phyloP scores from a whole-genome alignment of 2,113 vertebrate genomes.

The Anolis carolinensis region DNA sequence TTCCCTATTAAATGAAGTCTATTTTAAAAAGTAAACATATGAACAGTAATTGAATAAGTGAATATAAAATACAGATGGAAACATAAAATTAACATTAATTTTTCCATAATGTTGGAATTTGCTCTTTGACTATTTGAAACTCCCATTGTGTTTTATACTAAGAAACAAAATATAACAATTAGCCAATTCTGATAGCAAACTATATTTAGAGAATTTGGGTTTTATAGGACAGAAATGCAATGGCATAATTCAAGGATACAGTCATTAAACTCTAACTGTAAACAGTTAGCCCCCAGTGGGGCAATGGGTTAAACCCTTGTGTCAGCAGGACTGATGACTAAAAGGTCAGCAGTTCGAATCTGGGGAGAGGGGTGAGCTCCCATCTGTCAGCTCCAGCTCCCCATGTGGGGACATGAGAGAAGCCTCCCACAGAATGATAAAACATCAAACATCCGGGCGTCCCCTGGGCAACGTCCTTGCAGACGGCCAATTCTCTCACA shows the following conservation, averaged over 20 bases:
- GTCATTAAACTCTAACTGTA: constrained; percentile 12
- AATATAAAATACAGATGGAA: constrained; percentile 5
- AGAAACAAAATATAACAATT: background rate
- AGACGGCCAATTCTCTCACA: too few species aligned
- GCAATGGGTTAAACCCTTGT: too few species aligned
- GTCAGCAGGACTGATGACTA: too few species aligned
- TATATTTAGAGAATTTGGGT: background rate
- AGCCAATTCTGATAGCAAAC: constrained; percentile 11
- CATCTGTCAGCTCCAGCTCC: too few species aligned
- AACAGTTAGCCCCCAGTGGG: too few species aligned
- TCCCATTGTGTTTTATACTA: background rate
- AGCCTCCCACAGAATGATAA: too few species aligned
- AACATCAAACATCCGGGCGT: too few species aligned
- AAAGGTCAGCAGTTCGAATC: too few species aligned
- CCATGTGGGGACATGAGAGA: too few species aligned
- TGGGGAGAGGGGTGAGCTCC: too few species aligned
- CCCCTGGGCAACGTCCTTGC: too few species aligned
- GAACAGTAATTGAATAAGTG: constrained; percentile 20
- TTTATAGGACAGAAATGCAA: constrained; percentile 8
- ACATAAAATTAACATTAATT: constrained; percentile 20
- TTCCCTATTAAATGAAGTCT: constrained; percentile 55
- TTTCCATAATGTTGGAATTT: constrained; percentile 1
- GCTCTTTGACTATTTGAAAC: background rate
- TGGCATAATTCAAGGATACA: constrained; percentile 49
- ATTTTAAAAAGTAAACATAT: constrained; percentile 41